These are phyloP conservation scores for Megaceryle maxima DNA, from an alignment of 2,113 vertebrate genomes.

Conservation along the genomic window DNA sequence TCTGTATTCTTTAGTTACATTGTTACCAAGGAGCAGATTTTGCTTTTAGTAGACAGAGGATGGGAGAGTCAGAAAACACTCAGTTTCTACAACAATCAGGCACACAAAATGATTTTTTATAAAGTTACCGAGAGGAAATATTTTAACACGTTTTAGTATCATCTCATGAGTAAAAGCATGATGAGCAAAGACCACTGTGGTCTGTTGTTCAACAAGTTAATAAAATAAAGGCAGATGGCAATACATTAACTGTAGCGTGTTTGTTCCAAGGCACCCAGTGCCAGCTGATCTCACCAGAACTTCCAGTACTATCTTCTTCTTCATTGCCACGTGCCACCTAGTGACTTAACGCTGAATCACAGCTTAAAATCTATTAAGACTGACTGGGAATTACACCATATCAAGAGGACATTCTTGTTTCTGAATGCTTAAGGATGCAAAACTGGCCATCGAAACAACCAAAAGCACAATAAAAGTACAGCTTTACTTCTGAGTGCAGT, in stretches of 20 bases:
- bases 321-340: conserved; percentile 57
- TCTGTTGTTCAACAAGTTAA: conserved; percentile 13
- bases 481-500: neutral
- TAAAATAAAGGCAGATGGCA: conserved; percentile 1
- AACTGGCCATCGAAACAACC: neutral
- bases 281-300: neutral
- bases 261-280: neutral
- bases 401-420: rapidly evolving
- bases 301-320: neutral
- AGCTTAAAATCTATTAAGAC: neutral
- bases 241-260: neutral
- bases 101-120: neutral
- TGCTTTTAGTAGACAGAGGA: neutral
- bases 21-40: neutral
- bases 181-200: neutral
- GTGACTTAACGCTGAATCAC: neutral
- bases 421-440: neutral
- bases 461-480: neutral
- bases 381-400: rapidly evolving
- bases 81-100: neutral
- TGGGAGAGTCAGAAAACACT: neutral
- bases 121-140: neutral
- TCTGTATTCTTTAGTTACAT: neutral
- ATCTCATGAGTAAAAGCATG: neutral
- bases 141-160: neutral